phyloP scores from a whole-genome alignment of 2,113 vertebrate species.

The Paramormyrops kingsleyae region DNA sequence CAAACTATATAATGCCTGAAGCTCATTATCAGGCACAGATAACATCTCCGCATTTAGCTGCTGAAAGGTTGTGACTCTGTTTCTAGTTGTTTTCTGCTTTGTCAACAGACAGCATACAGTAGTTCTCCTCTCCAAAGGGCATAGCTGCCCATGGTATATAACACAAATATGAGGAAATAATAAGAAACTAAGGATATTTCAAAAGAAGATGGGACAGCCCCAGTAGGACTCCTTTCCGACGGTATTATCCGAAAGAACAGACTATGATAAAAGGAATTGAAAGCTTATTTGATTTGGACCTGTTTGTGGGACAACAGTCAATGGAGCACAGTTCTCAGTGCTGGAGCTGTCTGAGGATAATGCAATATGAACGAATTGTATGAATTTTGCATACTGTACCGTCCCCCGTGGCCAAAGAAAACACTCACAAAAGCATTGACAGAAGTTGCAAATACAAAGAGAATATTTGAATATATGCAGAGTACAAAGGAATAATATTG shows the following conservation, averaged over 20 bases:
- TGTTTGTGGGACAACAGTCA: neutral
- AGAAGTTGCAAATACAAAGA: neutral
- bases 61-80: neutral
- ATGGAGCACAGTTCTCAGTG: neutral
- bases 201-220: neutral
- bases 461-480: neutral
- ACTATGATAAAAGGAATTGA: neutral
- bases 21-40: neutral
- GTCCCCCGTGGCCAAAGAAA: neutral
- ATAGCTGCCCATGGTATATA: neutral
- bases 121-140: neutral
- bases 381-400: neutral
- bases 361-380: neutral
- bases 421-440: neutral
- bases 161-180: neutral
- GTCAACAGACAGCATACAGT: neutral
- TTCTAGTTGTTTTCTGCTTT: neutral
- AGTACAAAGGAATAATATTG: neutral
- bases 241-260: neutral
- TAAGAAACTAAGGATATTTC: neutral
- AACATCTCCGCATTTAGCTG: neutral
- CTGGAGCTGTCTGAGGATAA: neutral
- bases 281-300: conserved; percentile 1
- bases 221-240: neutral
- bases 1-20: neutral